Base-by-base conservation (phyloP, 2,113 vertebrate species). In the Nothobranchius furzeri region DNA sequence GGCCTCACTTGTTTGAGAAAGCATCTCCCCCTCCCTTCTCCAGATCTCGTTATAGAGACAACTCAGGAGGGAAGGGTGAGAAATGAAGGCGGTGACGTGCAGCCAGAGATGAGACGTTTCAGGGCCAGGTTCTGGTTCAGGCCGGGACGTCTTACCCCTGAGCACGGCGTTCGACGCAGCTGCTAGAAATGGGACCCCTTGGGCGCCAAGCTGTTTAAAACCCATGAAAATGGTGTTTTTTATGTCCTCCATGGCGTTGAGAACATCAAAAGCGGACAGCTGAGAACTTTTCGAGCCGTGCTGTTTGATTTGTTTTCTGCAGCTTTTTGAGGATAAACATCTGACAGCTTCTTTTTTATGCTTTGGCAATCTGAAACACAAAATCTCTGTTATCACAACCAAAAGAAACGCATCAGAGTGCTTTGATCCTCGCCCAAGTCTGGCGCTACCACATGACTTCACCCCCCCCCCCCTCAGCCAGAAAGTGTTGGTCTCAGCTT, bases 401-500 rank as follows among this genome's bases (percentile, higher is more conserved):
- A 63, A 70, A 67, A 82, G 71, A 75, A 74, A 81, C 40, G 69
- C 70, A 78, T 62, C 56, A 0, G 49, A 73, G 73, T 67, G 60
- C 86, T 86, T 85, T 88, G 89, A 89, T 89, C 79, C 76, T 66
- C 4, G 17, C 75, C 78, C 53, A 48, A 65, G 81, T 82, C 74
- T 51, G 67, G 82, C 85, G 82, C 54, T 13, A 78, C 67, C 51
- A 17, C 70, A 51, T 73, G 37, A 63, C 68, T 73, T 71, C 85
- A 74, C 11, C 64, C 63, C 71, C 64, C 72, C 20, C 20, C 20
- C 20, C n/a, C n/a, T n/a, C 84, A 74, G 80, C 86, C 87, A 87
- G 78, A 83, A 88, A 84, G 79, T 86, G 85, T 89, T 76, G 81
- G 85, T 85, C 87, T 88, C 84, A 87, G 88, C 88, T 86, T 89